phyloP scores from a whole-genome alignment of 2,113 vertebrate species.

The Baryphthengus martii region DNA sequence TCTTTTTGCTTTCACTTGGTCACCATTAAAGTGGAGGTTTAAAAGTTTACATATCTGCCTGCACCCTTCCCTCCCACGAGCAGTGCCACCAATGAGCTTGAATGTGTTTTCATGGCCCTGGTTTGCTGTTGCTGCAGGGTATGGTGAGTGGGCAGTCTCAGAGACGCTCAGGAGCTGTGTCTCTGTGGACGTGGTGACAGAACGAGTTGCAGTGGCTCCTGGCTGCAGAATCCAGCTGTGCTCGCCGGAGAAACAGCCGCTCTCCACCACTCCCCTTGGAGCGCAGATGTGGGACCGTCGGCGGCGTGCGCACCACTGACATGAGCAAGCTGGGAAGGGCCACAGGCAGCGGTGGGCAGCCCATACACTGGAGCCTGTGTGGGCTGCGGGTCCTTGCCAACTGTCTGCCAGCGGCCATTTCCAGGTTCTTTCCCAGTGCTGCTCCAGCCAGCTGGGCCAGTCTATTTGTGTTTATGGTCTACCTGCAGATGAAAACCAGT shows the following conservation, averaged over 20 bases:
- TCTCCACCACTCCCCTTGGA: too few relatives aligned
- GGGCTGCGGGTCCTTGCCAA: neutral
- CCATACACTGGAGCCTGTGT: neutral
- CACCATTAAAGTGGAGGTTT: neutral
- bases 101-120: neutral
- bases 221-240: too few relatives aligned
- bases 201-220: neutral
- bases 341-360: neutral
- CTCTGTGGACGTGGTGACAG: neutral
- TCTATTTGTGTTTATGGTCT: constrained; percentile 3
- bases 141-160: too few relatives aligned
- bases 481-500: neutral
- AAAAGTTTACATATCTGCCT: neutral
- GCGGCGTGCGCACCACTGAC: neutral
- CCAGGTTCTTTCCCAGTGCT: neutral
- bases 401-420: neutral
- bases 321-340: neutral
- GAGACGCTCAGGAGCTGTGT: neutral
- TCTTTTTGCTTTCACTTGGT: neutral
- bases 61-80: neutral
- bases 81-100: neutral
- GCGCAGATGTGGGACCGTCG: neutral
- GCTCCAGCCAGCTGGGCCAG: constrained; percentile 10
- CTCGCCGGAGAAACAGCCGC: neutral
- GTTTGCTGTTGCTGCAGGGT: neutral